Evolutionary conservation across 1,140 invertebrate genomes (phyloP).

Genomic region (Danaus melanippus): DNA sequence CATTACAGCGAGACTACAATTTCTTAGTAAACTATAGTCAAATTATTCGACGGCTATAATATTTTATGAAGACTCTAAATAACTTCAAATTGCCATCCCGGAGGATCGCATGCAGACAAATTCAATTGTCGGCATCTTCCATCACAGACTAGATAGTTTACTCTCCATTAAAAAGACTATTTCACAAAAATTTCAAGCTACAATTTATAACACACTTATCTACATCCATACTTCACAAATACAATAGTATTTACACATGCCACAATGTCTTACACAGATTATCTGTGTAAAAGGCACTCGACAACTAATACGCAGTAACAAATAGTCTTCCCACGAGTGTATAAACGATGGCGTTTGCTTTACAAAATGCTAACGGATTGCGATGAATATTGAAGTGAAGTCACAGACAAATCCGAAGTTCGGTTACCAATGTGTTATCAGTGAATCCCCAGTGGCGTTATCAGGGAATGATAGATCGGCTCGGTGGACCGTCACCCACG

Average conservation of each 20-base stretch:
- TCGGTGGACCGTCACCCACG: slow-evolving; percentile 62
- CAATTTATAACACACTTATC: no score
- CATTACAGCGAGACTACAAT: no score
- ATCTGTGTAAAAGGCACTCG: no score
- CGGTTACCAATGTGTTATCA: slow-evolving; percentile 57
- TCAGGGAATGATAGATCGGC: slow-evolving; percentile 71
- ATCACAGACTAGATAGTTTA: slow-evolving; percentile 23
- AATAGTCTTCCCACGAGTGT: slow-evolving; percentile 14
- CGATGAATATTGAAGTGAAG: slow-evolving; percentile 30
- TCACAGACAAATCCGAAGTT: slow-evolving; percentile 46
- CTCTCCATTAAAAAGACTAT: no score
- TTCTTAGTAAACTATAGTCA: no score
- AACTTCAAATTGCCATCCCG: no score
- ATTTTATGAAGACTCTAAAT: no score
- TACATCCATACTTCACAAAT: no score
- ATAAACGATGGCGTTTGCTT: slow-evolving; percentile 17
- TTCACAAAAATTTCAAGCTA: no score
- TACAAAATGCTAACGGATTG: slow-evolving; percentile 34
- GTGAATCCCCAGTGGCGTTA: slow-evolving; percentile 64
- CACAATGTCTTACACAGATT: no score
- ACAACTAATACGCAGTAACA: slow-evolving; percentile 9
- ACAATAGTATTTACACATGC: no score
- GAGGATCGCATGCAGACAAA: slow-evolving; percentile 60
- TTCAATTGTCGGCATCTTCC: slow-evolving; percentile 65
- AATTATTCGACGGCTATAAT: no score